phyloP scores from a whole-genome alignment of 2,797 vertebrate species.

The Spinibarbus caldwelli region DNA sequence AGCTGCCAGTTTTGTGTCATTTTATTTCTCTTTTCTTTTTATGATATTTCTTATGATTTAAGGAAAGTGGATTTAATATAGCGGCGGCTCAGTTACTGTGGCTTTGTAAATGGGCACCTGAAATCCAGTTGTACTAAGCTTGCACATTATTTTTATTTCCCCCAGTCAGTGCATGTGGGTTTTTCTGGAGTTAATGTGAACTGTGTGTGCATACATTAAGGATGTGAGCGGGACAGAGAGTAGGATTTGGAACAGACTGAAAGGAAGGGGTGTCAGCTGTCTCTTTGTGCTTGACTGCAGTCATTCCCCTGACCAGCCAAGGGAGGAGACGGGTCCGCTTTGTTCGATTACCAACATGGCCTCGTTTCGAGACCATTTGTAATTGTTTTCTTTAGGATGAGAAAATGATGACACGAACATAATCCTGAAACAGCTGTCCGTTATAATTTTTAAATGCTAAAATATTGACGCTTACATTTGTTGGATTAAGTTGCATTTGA shows the following conservation, averaged over 20 bases:
- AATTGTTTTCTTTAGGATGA: conserved; percentile 59
- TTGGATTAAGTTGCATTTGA: neutral
- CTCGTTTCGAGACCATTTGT: conserved; percentile 64
- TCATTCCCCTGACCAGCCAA: conserved; percentile 87
- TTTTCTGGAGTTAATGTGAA: conserved; percentile 60
- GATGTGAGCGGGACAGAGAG: conserved; percentile 71
- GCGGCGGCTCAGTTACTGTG: conserved; percentile 31
- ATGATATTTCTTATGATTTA: conserved; percentile 7
- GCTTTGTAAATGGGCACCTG: conserved; percentile 53
- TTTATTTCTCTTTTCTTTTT: conserved; percentile 20
- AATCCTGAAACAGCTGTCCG: conserved; percentile 2
- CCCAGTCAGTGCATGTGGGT: conserved; percentile 55
- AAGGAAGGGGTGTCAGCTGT: conserved; percentile 85
- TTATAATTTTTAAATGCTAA: neutral
- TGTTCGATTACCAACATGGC: conserved; percentile 85
- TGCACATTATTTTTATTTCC: conserved; percentile 38
- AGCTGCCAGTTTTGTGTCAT: conserved; percentile 27
- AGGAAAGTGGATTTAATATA: conserved; percentile 20
- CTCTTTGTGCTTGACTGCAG: conserved; percentile 87
- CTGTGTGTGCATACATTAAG: conserved; percentile 62
- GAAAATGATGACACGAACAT: conserved; percentile 52
- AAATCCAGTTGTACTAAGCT: conserved; percentile 50
- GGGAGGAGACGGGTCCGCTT: conserved; percentile 85
- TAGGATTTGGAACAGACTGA: conserved; percentile 81
- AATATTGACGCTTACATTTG: neutral